phyloP scores from a whole-genome alignment of 1,140 invertebrate genomes.

The Chelonus insularis region DNA sequence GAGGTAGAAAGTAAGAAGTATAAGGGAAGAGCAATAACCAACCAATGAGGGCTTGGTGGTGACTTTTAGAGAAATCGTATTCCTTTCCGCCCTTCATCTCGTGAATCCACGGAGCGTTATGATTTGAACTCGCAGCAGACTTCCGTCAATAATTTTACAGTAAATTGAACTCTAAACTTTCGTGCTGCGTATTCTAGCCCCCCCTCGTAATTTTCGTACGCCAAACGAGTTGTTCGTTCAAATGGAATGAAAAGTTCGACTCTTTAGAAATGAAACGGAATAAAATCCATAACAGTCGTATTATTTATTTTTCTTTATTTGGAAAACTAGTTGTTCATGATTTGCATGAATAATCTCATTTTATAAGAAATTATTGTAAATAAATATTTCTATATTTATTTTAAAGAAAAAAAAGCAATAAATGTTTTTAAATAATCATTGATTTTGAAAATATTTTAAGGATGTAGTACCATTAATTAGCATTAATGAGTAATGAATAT shows the following conservation, averaged over 20 bases:
- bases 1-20: background rate
- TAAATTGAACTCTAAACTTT: slow-evolving; percentile 53
- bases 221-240: slow-evolving; percentile 26
- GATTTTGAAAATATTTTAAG: too few species aligned
- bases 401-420: too few species aligned
- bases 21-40: background rate
- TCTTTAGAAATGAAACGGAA: slow-evolving; percentile 13
- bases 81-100: background rate
- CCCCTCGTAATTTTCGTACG: slow-evolving; percentile 28
- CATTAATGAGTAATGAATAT: background rate
- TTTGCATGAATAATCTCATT: too few species aligned
- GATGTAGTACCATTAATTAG: too few species aligned
- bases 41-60: too few species aligned
- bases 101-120: slow-evolving; percentile 57
- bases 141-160: slow-evolving; percentile 60
- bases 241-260: slow-evolving; percentile 33
- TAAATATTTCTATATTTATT: too few species aligned
- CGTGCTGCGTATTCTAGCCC: slow-evolving; percentile 22
- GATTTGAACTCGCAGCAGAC: slow-evolving; percentile 51
- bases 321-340: too few species aligned
- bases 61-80: too few species aligned
- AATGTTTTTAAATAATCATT: too few species aligned
- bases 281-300: slow-evolving; percentile 17
- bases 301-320: too few species aligned
- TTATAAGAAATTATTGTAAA: too few species aligned